Base-by-base conservation (phyloP, 2,113 vertebrate species). In the Mormoops blainvillei region DNA sequence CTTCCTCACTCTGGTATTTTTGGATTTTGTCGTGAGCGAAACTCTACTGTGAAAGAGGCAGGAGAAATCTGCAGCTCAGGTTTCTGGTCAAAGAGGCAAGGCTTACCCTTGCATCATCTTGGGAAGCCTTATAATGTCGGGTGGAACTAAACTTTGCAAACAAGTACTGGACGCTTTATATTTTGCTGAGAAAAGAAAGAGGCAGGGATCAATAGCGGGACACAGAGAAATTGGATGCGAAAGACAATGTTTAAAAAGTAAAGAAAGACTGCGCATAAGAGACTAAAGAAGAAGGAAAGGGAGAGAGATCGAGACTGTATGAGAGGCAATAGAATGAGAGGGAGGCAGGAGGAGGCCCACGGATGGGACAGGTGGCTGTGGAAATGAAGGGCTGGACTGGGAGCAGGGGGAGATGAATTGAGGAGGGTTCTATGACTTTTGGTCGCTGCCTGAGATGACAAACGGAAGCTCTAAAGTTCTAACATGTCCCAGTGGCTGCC, bases 21-120 rank as follows among this genome's bases (percentile, higher is more conserved):
- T 36, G 22, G 38, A 73, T 71, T 91, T 77, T 83, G 15, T 50
- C 63, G 6, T 58, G 33, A 93, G 28, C 33, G 81, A 63, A 33
- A 41, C 38, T 97, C 41, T 95, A 61, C n/a, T 54, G 26, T 19
- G 68, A 19, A 74, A 74, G 26, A 33, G 41, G 45, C 38, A 74
- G 63, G 38, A 89, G 58, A 76, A 92, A 71, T 36, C 58, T 33
- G 0, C 24, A 68, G 41, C 50, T 95, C 68, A 61, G 36, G 36
- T 93, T 91, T 91, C 61, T 70, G 50, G 36, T 33, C 31, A 95
- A 91, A 87, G 45, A 91, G 19, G 33, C 20, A 38, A 74, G 73
- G 73, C 10, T 43, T 52, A 15, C 4, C 3, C 26, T 94, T 81
- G 41, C 15, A 8, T 19, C 36, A 12, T 15, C 48, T 50, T 68